Percentiles rank a stretch among this genome's conserved stretches.
Evolutionary conservation across 2,888 invertebrate genomes (phyloP).

Genomic region (Nezara viridula): DNA sequence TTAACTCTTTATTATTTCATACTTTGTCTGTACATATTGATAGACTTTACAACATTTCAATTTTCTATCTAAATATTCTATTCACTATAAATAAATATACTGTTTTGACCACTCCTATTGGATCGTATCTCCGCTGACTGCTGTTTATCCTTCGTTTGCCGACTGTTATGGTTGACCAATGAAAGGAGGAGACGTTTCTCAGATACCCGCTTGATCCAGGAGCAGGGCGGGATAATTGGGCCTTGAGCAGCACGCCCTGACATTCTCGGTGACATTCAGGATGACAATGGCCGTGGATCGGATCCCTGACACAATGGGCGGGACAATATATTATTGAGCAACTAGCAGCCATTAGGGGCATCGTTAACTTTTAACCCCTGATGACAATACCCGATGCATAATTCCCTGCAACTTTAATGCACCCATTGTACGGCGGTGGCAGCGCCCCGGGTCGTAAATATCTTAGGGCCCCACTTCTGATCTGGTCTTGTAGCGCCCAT

Average conservation of each 20-base stretch:
- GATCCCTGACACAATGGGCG: conserved; percentile 14
- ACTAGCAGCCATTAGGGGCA: conserved; percentile 10
- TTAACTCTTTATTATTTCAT: too few relatives aligned
- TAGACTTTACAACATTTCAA: too few relatives aligned
- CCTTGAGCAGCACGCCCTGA: neutral
- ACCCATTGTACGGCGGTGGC: neutral
- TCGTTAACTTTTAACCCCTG: conserved; percentile 43
- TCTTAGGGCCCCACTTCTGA: conserved; percentile 29
- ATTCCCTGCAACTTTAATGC: conserved; percentile 46
- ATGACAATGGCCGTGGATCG: conserved; percentile 26
- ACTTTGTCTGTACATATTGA: too few relatives aligned
- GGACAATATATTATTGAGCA: conserved; percentile 47
- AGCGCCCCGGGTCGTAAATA: conserved; percentile 14
- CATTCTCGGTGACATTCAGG: conserved; percentile 47
- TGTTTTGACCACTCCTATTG: too few relatives aligned
- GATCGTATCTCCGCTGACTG: too few relatives aligned
- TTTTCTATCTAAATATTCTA: too few relatives aligned
- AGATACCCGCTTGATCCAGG: too few relatives aligned
- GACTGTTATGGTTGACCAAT: too few relatives aligned
- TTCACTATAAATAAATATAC: too few relatives aligned
- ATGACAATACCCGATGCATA: conserved; percentile 39
- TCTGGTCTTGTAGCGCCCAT: conserved; percentile 8
- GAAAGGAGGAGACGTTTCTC: neutral
- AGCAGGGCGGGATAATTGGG: neutral
- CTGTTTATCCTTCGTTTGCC: too few relatives aligned